Base-by-base conservation (phyloP, 2,888 invertebrate genomes). In the Nomada ruficornis region DNA sequence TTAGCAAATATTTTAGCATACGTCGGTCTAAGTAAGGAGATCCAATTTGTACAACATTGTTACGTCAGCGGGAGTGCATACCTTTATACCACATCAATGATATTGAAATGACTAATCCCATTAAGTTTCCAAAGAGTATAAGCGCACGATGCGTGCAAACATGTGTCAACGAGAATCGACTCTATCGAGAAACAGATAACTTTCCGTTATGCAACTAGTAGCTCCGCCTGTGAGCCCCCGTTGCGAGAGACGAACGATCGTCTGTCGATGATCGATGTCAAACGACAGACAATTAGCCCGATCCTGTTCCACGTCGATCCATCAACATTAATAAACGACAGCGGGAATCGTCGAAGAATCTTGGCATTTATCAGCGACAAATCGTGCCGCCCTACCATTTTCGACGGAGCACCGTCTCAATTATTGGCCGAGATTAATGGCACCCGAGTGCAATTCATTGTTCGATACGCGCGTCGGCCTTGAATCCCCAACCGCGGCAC, bases 351-450 rank as follows among this genome's bases (percentile, higher is more conserved):
- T 50, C 29, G 42, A 77, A 47, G 11, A 72, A 69, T 77, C 67
- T 67, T 72, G 42, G 54, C 52, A 13, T 57, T 69, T 52, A 63
- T 59, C 63, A 26, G 44, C 54, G 74, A 71, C 77, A 50, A 63
- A 77, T 80, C 77, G 26, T 18, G 29, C 15, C 26, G 60, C 29
- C 29, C 44, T 2, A 2, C 10, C 42, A 26, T 44, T 79, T 26
- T n/a, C 72, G 52, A 59, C 50, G 23, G 59, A 52, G 18, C 55
- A 23, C 5, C 65, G 47, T 36, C 47, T 54, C 69, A 54, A 64
- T 76, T 60, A 60, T 77, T 42, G 60, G 15, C 44, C 65, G 50
- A 81, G 74, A 74, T 74, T 83, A 83, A 83, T 74, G 54, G 68
- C 36, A 11, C 23, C 52, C 36, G 47, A 64, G 65, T 20, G 77